Evolutionary conservation across 1,140 invertebrate species (phyloP).

Genomic region (Aphelinus certus): DNA sequence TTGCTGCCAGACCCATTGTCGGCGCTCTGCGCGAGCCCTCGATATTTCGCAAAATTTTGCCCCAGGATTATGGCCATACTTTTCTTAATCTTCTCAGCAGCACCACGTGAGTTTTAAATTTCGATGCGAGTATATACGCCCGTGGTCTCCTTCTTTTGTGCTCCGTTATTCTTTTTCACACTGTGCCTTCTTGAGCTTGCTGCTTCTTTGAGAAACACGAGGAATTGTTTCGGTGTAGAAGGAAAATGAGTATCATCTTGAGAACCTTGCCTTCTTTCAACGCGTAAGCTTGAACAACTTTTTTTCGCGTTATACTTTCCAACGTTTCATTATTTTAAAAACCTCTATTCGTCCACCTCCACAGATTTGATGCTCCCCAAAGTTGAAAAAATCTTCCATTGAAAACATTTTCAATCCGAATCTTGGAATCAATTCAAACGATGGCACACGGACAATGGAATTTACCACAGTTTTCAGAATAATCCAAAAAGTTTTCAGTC

Average conservation of each 20-base stretch:
- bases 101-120: constrained; percentile 1
- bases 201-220: not conserved
- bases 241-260: not conserved
- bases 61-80: constrained; percentile 10
- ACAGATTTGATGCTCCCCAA: no score
- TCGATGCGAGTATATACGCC: not conserved
- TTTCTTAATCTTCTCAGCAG: constrained; percentile 17
- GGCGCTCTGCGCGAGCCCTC: not conserved
- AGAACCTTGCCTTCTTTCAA: not conserved
- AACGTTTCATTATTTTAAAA: no score
- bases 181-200: no score
- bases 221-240: not conserved
- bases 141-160: not conserved
- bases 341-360: no score
- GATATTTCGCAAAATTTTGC: constrained; percentile 21
- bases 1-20: constrained; percentile 2
- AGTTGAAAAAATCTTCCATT: no score
- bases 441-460: no score
- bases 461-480: no score
- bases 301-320: no score
- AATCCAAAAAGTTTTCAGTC: no score
- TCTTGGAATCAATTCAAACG: no score
- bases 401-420: no score
- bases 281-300: no score
- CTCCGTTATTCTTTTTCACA: not conserved